Percentiles rank a stretch among this genome's conserved stretches.
phyloP scores from a whole-genome alignment of 2,113 vertebrate genomes.

The Calypte anna region DNA sequence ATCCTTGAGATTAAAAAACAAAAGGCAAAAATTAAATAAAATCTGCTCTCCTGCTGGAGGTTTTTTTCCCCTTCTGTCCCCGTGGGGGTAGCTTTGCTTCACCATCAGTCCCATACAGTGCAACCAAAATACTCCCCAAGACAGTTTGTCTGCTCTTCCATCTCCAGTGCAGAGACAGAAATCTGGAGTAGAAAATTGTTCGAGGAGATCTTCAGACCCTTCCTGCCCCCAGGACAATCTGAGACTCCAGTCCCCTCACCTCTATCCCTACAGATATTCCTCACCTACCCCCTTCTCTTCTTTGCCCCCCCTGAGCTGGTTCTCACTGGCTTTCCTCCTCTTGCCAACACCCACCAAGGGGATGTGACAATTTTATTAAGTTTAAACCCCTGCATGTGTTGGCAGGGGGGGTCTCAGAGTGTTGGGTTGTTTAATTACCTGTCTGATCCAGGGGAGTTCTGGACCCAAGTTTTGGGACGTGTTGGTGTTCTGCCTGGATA shows the following conservation, averaged over 20 bases:
- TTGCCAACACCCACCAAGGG: rapidly evolving
- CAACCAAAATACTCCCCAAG: neutral
- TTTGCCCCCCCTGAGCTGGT: rapidly evolving
- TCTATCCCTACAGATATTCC: neutral
- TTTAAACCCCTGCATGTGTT: neutral
- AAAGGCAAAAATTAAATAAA: neutral
- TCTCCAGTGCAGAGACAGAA: rapidly evolving
- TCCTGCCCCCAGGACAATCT: neutral
- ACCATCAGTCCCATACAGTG: neutral
- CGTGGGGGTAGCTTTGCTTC: neutral
- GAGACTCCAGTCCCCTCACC: neutral
- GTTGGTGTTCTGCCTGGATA: neutral
- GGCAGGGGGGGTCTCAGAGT: neutral
- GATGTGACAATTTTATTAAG: neutral
- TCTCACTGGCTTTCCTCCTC: neutral
- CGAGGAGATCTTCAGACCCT: neutral
- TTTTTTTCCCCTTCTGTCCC: neutral
- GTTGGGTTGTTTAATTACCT: neutral
- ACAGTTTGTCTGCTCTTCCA: neutral
- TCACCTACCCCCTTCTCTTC: neutral
- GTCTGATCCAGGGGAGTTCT: neutral
- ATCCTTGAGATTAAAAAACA: neutral
- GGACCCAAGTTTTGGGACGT: neutral
- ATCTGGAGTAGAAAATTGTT: rapidly evolving
- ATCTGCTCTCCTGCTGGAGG: neutral